Evolutionary conservation across 1,140 invertebrate genomes (phyloP).

Genomic region (Pseudachorutes palmiensis): DNA sequence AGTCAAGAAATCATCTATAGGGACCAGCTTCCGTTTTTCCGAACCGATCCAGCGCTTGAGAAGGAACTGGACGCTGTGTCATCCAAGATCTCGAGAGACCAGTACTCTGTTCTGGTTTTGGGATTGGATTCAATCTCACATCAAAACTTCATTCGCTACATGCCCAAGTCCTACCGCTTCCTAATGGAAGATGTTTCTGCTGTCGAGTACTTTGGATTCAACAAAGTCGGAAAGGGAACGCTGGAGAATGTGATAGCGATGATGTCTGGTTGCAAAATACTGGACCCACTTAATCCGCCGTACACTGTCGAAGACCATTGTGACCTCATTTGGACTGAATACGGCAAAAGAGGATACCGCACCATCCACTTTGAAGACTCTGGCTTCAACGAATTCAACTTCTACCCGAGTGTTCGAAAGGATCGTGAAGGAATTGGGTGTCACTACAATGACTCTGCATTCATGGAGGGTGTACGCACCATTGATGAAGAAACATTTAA

Average conservation of each 20-base stretch:
- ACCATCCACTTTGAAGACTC: not conserved
- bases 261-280: constrained; percentile 17
- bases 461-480: not conserved
- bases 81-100: not conserved
- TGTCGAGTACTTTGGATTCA: constrained; percentile 44
- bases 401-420: not conserved
- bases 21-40: not conserved
- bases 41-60: not conserved
- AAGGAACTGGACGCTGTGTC: not conserved
- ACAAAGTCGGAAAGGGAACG: constrained; percentile 40
- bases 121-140: constrained; percentile 52
- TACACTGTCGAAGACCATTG: not conserved
- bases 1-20: not conserved
- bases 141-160: constrained; percentile 49
- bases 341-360: not conserved
- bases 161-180: constrained; percentile 46
- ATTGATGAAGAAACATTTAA: not conserved
- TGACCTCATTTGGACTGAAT: not conserved
- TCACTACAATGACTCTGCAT: not conserved
- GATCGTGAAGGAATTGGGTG: not conserved
- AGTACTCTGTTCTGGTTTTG: constrained; percentile 43
- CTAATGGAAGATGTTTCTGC: constrained; percentile 41
- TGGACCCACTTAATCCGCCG: not conserved
- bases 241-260: constrained; percentile 41
- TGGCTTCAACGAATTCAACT: not conserved